Evolutionary conservation across 2,888 invertebrate species (phyloP), one percentile per base, ranked within the genome.

Genomic region (Acrocyrtus sp.): DNA sequence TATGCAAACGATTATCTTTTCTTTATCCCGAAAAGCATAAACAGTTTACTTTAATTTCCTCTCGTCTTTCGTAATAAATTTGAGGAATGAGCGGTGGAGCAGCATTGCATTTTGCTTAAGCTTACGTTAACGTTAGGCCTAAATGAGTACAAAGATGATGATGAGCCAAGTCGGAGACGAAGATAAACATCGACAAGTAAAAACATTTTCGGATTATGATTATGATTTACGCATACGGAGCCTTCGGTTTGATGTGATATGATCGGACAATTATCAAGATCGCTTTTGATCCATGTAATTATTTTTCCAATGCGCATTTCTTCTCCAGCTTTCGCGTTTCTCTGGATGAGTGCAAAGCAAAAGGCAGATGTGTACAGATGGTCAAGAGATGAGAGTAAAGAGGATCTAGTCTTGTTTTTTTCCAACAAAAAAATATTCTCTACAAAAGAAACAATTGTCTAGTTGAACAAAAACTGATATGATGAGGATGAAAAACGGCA

Each of bases 321-420:
- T 1, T 47, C 8, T 45, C 3, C 45, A 47, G n/a, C n/a, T 39
- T 6, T 12, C 12, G 8, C 6, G 39, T 39, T 6, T 39, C 12
- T 39, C 12, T 39, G 39, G 6, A 10, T 39, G 39, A 15, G 15
- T 6, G 39, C 6, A 15, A 15, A 39, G 39, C 6, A 39, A 39
- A 50, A 60, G 39, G 57, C 66, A 66, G 66, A 48, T 66, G 66
- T 48, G 57, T 66, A 26, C 66, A 66, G 66, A 66, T 66, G 66
- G 66, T 66, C 57, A 66, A 66, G 66, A 48, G 66, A 24, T n/a
- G n/a, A n/a, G n/a, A n/a, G n/a, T n/a, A n/a, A n/a, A n/a, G n/a
- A n/a, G n/a, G n/a, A n/a, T n/a, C n/a, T n/a, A n/a, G 22, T 24
- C 5, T 21, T 29, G 45, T 60, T 47, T 60, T 21, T 47, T 39